A percentile compares a stretch with the other conserved stretches of the same genome.
These are phyloP conservation scores for Apotomis betuletana DNA, from an alignment of 2,888 invertebrate genomes.

Conservation along the genomic window DNA sequence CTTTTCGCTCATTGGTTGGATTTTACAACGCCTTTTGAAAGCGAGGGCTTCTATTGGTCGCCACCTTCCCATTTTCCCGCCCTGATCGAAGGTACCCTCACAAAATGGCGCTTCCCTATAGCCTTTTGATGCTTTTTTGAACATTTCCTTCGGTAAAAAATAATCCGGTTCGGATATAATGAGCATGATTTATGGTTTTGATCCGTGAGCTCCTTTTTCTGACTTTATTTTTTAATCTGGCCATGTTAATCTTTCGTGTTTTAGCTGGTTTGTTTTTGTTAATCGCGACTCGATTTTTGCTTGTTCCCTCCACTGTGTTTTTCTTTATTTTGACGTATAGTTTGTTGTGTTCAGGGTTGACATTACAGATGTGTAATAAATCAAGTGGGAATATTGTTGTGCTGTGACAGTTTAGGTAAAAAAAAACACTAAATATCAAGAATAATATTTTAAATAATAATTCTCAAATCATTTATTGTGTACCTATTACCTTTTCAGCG, in stretches of 20 bases:
- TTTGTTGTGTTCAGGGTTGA: constrained; percentile 38
- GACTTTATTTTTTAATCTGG: constrained; percentile 72
- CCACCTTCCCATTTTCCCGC: constrained; percentile 71
- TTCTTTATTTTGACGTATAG: constrained; percentile 43
- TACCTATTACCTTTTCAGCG: no score
- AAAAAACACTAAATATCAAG: no score
- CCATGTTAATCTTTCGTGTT: constrained; percentile 78
- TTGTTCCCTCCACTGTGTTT: constrained; percentile 51
- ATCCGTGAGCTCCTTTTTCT: constrained; percentile 70
- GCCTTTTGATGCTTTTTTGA: constrained; percentile 82
- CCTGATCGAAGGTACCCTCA: constrained; percentile 72
- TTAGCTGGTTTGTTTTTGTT: constrained; percentile 72
- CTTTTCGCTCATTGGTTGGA: constrained; percentile 65
- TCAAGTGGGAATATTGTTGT: not conserved
- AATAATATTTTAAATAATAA: no score
- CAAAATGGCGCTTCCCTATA: constrained; percentile 82
- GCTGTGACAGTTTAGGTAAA: not conserved
- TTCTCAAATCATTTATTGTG: no score
- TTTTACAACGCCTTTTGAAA: constrained; percentile 72
- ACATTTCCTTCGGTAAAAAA: constrained; percentile 81
- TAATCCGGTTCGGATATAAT: constrained; percentile 83
- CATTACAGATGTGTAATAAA: constrained; percentile 22
- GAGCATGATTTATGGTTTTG: constrained; percentile 83
- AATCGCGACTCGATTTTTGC: constrained; percentile 66
- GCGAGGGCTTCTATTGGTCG: constrained; percentile 59